Base-by-base conservation (phyloP, 35 echinoderm and acorn worm species). In the Diadema setosum region DNA sequence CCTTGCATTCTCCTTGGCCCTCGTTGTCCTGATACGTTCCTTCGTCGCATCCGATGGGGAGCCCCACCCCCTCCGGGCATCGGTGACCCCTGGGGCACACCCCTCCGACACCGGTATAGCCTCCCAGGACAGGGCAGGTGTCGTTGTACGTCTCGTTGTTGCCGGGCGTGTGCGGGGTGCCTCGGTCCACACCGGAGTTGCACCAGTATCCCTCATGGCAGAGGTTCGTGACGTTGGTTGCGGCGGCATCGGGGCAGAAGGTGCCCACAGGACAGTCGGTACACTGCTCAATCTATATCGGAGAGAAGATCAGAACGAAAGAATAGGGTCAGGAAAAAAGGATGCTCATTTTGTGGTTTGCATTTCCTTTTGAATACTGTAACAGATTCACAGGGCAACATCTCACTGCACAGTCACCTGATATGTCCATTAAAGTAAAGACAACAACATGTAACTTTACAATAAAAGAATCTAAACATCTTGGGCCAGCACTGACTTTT, bases 171-270 rank as follows among this genome's bases (percentile, higher is more conserved):
- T 91, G 85, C 3, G 96, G 96, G 39, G 94, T 92, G 5, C 83
- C 75, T 20, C 96, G 42, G 74, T 98, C 96, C 0, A 98, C 70
- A 8, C 96, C 92, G 5, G 96, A 89, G 75, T 88, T 63, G 48
- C 96, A 98, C 96, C 96, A 98, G 89, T 98, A 94, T 5, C 96
- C 96, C 65, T 91, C 88, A 15, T 80, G 32, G 56, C 96, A 98
- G 52, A 84, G 80, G 23, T 46, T 58, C 65, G 87, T 86, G 63
- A 85, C 82, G 78, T 84, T 89, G 32, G 82, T 94, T 20, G 92
- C 88, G 2, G 89, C 92, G 17, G 91, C 27, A 32, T 81, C 44
- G 1, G 86, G 85, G 40, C 96, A 98, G 81, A 91, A 94, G 86
- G 89, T 92, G 44, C 96, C 96, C 34, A 86, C 89, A 15, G 89